Percentiles rank a stretch among this genome's conserved stretches.
These are phyloP conservation scores for Manis javanica DNA, from an alignment of 2,797 vertebrate genomes.

Conservation along the genomic window DNA sequence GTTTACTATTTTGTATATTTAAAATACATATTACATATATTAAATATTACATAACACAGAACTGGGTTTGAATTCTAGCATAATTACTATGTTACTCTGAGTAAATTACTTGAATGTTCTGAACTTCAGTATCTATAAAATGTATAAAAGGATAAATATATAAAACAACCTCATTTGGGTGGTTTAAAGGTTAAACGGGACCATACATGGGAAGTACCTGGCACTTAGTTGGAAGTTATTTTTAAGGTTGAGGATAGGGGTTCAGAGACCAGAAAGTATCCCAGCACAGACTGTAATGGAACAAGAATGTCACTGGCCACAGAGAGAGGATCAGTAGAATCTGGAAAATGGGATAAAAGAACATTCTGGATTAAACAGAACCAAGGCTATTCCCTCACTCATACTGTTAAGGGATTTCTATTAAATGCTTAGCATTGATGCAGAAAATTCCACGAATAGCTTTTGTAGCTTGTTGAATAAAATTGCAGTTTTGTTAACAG, in stretches of 20 bases:
- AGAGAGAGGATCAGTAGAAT: not conserved
- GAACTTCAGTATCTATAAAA: not conserved
- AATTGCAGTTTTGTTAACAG: not conserved
- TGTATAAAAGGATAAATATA: not conserved
- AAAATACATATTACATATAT: not conserved
- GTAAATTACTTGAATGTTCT: not conserved
- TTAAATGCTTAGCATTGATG: conserved; percentile 7
- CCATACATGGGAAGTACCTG: not conserved
- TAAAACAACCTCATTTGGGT: not conserved
- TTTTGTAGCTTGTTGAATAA: not conserved
- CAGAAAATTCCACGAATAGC: not conserved
- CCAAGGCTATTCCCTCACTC: not conserved
- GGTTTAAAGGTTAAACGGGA: not conserved
- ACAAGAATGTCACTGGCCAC: not conserved
- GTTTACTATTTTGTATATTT: not conserved
- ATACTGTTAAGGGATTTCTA: not conserved
- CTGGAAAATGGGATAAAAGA: not conserved
- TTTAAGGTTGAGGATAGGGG: not conserved
- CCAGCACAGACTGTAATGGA: not conserved
- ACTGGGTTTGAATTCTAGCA: not conserved
- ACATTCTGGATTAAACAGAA: not conserved
- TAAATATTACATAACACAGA: not conserved
- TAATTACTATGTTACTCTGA: not conserved
- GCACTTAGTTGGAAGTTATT: not conserved
- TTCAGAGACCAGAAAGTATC: not conserved